A percentile compares a stretch with the other conserved stretches of the same genome.
Evolutionary conservation across 2,888 invertebrate genomes (phyloP).

Genomic region (Serrognathus titanus): DNA sequence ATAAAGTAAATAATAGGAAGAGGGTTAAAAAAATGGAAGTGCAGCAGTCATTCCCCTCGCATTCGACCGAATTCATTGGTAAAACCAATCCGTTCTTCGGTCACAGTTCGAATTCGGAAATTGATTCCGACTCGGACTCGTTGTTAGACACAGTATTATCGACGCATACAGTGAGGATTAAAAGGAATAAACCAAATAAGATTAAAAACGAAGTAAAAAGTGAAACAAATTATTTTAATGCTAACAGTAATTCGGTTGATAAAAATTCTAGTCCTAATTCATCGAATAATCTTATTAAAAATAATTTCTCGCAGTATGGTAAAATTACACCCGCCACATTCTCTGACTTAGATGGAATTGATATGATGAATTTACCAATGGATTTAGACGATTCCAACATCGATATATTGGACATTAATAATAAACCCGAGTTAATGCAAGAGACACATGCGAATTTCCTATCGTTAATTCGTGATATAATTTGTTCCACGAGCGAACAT

Average conservation of each 20-base stretch:
- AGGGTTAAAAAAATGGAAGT: constrained; percentile 33
- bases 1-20: constrained; percentile 32
- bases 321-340: constrained; percentile 46
- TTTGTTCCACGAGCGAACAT: constrained; percentile 81
- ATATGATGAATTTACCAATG: constrained; percentile 76
- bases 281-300: constrained; percentile 14
- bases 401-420: constrained; percentile 55
- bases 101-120: constrained; percentile 41
- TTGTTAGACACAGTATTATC: constrained; percentile 25
- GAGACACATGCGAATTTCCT: constrained; percentile 84
- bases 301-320: constrained; percentile 9
- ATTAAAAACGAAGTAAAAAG: constrained; percentile 14
- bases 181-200: constrained; percentile 16
- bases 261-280: constrained; percentile 17
- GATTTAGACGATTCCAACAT: constrained; percentile 64
- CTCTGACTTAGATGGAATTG: constrained; percentile 59
- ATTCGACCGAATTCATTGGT: constrained; percentile 22
- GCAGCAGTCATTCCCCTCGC: constrained; percentile 6
- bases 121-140: constrained; percentile 41
- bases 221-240: constrained; percentile 15
- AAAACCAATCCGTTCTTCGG: constrained; percentile 27
- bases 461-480: constrained; percentile 81
- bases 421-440: constrained; percentile 63
- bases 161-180: constrained; percentile 14
- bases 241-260: constrained; percentile 9